Conservation (phyloP, 2,888 invertebrate genomes). For the Lycaena phlaeas region DNA sequence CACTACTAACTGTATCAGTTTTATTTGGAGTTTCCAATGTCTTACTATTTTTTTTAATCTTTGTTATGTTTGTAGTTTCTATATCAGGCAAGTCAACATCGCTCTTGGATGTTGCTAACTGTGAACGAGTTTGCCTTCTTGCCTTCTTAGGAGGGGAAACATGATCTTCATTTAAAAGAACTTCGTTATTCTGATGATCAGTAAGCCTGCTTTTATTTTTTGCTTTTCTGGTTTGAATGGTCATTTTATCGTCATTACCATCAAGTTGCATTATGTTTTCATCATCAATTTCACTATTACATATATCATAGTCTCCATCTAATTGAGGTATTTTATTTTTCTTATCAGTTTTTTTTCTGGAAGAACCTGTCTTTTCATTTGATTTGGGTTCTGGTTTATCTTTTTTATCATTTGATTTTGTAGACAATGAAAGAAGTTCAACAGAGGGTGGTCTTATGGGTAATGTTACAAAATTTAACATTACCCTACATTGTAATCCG, state of each 20-base stretch:
- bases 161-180: conserved; percentile 25
- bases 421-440: conserved; percentile 76
- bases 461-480: conserved; percentile 85
- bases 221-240: conserved; percentile 29
- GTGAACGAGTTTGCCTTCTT: conserved; percentile 21
- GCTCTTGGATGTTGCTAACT: conserved; percentile 2
- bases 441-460: conserved; percentile 78
- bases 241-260: conserved; percentile 41
- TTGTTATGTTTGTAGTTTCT: neutral
- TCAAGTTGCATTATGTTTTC: conserved; percentile 45
- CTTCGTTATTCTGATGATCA: conserved; percentile 23
- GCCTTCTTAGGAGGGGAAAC: conserved; percentile 48
- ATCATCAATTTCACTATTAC: conserved; percentile 24
- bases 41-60: neutral
- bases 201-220: conserved; percentile 30
- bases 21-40: neutral
- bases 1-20: conserved; percentile 1
- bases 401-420: conserved; percentile 39
- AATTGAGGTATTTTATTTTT: conserved; percentile 59
- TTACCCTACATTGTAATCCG: conserved; percentile 85
- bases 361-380: conserved; percentile 20
- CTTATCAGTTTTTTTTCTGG: conserved; percentile 24
- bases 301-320: conserved; percentile 67
- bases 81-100: neutral
- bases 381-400: conserved; percentile 18